Conservation (phyloP, 2,888 invertebrate genomes). For the Craniophora ligustri region DNA sequence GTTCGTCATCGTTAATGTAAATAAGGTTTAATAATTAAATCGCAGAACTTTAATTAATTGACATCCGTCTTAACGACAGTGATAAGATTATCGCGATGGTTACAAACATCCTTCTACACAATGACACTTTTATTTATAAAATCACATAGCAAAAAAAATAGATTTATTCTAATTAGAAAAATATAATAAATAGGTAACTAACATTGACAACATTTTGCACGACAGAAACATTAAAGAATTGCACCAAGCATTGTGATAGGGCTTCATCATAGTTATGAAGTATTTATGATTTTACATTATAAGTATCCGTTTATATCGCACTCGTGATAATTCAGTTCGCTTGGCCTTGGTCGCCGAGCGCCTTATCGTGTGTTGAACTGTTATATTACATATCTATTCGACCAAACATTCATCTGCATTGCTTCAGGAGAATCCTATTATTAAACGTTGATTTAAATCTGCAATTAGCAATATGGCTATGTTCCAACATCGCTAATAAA, state of each 20-base stretch:
- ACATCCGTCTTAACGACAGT: slow-evolving; percentile 21
- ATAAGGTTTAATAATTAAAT: slow-evolving; percentile 9
- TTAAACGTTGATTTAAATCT: slow-evolving; percentile 15
- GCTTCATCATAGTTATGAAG: slow-evolving; percentile 23
- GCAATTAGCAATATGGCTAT: slow-evolving; percentile 1
- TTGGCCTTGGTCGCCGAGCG: slow-evolving; percentile 80
- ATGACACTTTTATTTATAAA: no score
- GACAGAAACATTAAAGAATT: not conserved
- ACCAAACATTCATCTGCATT: slow-evolving; percentile 40
- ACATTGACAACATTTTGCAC: not conserved
- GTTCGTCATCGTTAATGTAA: slow-evolving; percentile 5
- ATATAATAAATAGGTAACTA: no score
- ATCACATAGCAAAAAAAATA: no score
- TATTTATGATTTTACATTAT: slow-evolving; percentile 39
- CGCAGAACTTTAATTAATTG: slow-evolving; percentile 35
- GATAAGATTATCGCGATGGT: slow-evolving; percentile 10
- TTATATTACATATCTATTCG: slow-evolving; percentile 50
- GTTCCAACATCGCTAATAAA: not conserved
- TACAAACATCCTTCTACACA: slow-evolving; percentile 27
- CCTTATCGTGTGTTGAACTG: slow-evolving; percentile 88
- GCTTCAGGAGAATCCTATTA: slow-evolving; percentile 23
- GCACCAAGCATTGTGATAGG: not conserved
- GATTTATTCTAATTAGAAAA: no score
- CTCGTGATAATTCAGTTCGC: slow-evolving; percentile 66
- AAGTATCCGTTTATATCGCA: slow-evolving; percentile 50